A percentile compares a stretch with the other conserved stretches of the same genome.
These are phyloP conservation scores for Theretra japonica DNA, from an alignment of 2,888 invertebrate species.

Conservation along the genomic window DNA sequence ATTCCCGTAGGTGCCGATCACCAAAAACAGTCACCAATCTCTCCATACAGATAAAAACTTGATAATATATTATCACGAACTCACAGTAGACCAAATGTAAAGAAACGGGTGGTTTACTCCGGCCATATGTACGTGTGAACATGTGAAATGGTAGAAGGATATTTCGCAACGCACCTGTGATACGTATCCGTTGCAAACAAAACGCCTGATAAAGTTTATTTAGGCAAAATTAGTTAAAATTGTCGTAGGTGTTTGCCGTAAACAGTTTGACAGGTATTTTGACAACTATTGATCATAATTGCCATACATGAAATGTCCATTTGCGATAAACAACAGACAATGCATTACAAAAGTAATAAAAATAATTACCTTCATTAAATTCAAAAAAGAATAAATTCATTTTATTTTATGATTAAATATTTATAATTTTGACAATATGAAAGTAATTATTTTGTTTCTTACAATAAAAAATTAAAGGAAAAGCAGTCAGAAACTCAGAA, in stretches of 20 bases:
- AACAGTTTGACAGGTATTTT: conserved; percentile 14
- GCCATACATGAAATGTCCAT: not conserved
- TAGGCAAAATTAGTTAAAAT: conserved; percentile 35
- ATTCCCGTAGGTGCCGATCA: conserved; percentile 33
- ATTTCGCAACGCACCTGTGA: conserved; percentile 56
- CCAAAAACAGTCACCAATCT: conserved; percentile 39
- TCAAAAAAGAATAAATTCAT: no score
- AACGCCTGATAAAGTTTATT: conserved; percentile 49
- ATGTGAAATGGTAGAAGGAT: conserved; percentile 39
- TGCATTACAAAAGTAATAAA: not conserved
- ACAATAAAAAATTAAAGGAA: no score
- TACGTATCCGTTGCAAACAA: conserved; percentile 43
- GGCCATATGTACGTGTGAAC: conserved; percentile 56
- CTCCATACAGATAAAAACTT: conserved; percentile 40
- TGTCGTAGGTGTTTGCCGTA: conserved; percentile 34
- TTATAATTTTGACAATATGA: no score
- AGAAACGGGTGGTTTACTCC: conserved; percentile 66
- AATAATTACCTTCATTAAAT: not conserved
- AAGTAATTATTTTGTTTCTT: no score
- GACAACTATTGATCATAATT: not conserved
- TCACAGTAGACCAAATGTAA: conserved; percentile 77
- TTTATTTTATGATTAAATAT: no score
- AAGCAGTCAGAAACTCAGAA: no score
- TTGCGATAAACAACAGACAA: not conserved
- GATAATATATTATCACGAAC: conserved; percentile 47